These are phyloP conservation scores for Noctuana brunneofusca DNA, from an alignment of 2,888 invertebrate genomes.

Conservation along the genomic window DNA sequence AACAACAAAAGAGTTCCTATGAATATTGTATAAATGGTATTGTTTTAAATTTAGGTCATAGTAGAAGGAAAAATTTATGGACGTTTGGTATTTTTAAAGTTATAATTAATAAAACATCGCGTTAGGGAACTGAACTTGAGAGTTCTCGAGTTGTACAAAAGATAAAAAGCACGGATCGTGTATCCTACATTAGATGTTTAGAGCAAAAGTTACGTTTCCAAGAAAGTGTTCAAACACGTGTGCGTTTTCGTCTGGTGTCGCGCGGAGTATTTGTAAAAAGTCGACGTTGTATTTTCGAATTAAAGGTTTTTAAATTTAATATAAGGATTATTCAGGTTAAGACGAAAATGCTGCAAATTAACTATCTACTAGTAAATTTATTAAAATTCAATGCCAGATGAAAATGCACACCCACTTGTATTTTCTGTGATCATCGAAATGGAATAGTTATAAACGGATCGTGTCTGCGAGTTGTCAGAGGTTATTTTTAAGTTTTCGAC, in stretches of 20 bases:
- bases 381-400: slow-evolving; percentile 40
- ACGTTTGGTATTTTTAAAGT: slow-evolving; percentile 82
- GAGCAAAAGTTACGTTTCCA: slow-evolving; percentile 80
- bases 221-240: slow-evolving; percentile 74
- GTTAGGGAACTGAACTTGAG: slow-evolving; percentile 68
- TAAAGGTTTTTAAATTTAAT: slow-evolving; percentile 55
- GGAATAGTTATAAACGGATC: slow-evolving; percentile 71
- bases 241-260: slow-evolving; percentile 52
- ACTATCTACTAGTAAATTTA: slow-evolving; percentile 41
- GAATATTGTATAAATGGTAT: slow-evolving; percentile 82
- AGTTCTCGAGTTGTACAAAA: slow-evolving; percentile 69
- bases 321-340: slow-evolving; percentile 54
- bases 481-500: slow-evolving; percentile 74
- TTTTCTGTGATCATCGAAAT: slow-evolving; percentile 78
- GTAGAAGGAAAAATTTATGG: slow-evolving; percentile 81
- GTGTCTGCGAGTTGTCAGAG: slow-evolving; percentile 71
- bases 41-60: slow-evolving; percentile 83
- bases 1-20: slow-evolving; percentile 83
- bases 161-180: slow-evolving; percentile 76
- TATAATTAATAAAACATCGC: slow-evolving; percentile 73
- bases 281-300: slow-evolving; percentile 62
- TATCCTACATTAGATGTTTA: slow-evolving; percentile 80
- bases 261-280: slow-evolving; percentile 54
- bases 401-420: slow-evolving; percentile 52
- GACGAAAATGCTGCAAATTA: slow-evolving; percentile 45